Conservation (phyloP, 2,888 invertebrate species). For the Eristalis intricaria region DNA sequence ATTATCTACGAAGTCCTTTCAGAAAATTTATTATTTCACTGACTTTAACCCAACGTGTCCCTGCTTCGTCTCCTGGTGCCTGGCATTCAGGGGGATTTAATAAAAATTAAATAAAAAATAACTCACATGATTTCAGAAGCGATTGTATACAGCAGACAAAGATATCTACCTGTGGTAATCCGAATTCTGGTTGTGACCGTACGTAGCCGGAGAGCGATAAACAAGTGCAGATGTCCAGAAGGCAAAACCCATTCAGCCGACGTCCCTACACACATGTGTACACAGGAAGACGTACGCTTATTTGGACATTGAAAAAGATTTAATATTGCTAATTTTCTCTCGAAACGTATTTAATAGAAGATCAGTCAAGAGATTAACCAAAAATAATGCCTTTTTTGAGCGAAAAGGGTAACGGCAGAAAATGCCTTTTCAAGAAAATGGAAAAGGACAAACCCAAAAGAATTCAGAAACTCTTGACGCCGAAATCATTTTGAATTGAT, state of each 20-base stretch:
- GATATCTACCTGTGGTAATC: neutral
- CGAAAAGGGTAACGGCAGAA: neutral
- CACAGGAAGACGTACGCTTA: neutral
- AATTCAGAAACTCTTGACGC: neutral
- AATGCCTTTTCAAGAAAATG: neutral
- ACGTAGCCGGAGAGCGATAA: neutral
- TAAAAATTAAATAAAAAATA: neutral
- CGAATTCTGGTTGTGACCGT: neutral
- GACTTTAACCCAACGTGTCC: neutral
- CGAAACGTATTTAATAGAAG: neutral
- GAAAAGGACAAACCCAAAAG: neutral
- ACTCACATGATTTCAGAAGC: slow-evolving; percentile 13
- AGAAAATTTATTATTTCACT: neutral
- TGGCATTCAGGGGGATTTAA: neutral
- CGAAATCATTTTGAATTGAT: neutral
- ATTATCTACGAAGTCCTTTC: neutral
- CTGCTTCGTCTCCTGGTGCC: neutral
- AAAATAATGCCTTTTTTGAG: neutral
- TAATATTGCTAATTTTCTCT: slow-evolving; percentile 20
- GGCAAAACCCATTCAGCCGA: neutral
- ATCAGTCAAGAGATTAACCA: neutral
- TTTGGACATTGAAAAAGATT: neutral
- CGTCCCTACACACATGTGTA: neutral
- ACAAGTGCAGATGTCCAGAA: neutral
- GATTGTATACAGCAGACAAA: neutral